Evolutionary conservation across 2,888 invertebrate species (phyloP).

Genomic region (Digitonthophagus gazella): DNA sequence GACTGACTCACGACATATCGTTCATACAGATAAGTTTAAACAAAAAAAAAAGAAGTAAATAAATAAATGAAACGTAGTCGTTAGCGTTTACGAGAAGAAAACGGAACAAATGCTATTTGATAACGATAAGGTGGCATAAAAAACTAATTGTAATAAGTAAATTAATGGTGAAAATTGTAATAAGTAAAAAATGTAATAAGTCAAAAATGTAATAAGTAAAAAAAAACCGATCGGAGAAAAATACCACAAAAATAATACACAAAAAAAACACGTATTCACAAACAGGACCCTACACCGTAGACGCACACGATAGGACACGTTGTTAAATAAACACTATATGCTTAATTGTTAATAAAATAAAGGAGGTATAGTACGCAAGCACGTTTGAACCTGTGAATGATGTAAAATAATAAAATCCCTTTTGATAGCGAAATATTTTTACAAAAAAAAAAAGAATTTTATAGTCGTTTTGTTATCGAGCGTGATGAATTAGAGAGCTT

Average conservation of each 20-base stretch:
- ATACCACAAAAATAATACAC: constrained; percentile 38
- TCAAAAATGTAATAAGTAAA: no score
- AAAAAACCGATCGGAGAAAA: no score
- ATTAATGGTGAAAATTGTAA: no score
- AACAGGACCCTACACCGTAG: constrained; percentile 15
- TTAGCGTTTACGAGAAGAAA: constrained; percentile 5
- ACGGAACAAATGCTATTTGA: no score
- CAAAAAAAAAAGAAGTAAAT: not conserved
- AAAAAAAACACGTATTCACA: constrained; percentile 32
- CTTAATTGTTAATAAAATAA: constrained; percentile 30
- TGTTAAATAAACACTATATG: constrained; percentile 46
- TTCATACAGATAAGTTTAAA: constrained; percentile 33
- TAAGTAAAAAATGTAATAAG: no score
- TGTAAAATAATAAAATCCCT: constrained; percentile 19
- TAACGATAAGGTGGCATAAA: not conserved
- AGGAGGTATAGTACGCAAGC: constrained; percentile 29
- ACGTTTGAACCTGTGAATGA: constrained; percentile 32
- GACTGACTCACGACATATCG: constrained; percentile 44
- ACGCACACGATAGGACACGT: constrained; percentile 34
- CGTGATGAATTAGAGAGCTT: constrained; percentile 28
- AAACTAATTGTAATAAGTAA: not conserved
- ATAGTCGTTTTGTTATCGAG: constrained; percentile 25
- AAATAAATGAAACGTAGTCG: constrained; percentile 7
- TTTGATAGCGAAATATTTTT: constrained; percentile 31
- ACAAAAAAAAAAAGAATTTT: constrained; percentile 25